Conservation (phyloP, 2,888 invertebrate genomes). For the Drosophila neoperkinsi region DNA sequence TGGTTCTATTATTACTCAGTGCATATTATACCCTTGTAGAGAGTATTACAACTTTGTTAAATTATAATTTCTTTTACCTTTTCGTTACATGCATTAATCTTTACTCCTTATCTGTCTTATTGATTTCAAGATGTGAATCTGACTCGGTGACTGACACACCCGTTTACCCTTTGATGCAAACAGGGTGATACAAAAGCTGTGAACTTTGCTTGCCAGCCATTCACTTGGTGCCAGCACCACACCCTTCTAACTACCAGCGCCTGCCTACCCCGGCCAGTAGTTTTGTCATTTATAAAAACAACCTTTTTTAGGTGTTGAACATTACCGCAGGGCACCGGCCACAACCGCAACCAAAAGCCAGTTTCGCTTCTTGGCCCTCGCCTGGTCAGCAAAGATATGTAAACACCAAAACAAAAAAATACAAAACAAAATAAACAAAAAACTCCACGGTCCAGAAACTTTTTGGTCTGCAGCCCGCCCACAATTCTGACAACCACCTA, state of each 20-base stretch:
- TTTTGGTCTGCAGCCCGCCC: conserved; percentile 38
- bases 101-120: background rate
- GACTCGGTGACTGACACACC: conserved; percentile 16
- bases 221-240: background rate
- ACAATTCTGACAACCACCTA: conserved; percentile 36
- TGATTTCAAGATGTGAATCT: conserved; percentile 15
- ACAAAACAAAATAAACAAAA: conserved; percentile 13
- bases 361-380: conserved; percentile 51
- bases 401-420: conserved; percentile 40
- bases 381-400: conserved; percentile 78
- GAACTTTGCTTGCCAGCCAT: conserved; percentile 13
- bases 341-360: conserved; percentile 43
- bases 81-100: background rate
- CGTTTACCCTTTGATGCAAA: background rate
- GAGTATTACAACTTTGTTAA: background rate
- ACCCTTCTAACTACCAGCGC: background rate
- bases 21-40: background rate
- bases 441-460: conserved; percentile 63
- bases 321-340: conserved; percentile 72
- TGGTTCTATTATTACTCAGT: background rate
- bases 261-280: background rate
- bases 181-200: conserved; percentile 2
- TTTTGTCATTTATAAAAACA: conserved; percentile 52
- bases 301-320: conserved; percentile 80
- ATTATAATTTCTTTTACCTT: background rate